phyloP scores from a whole-genome alignment of 2,888 invertebrate species.

The Lissocephala sabroskyi region DNA sequence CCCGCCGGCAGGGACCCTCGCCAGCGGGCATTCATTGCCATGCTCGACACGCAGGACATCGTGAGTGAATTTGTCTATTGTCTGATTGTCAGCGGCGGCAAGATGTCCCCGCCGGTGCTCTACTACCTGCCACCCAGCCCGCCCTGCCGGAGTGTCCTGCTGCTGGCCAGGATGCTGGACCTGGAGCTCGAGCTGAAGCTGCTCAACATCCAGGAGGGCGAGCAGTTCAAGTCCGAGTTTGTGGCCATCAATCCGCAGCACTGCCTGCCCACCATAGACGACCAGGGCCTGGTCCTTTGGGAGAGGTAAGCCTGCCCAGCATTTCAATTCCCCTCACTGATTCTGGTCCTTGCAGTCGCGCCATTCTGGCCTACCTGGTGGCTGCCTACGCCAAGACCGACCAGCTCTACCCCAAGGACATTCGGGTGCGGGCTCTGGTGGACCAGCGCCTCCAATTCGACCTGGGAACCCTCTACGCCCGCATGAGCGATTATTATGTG shows the following conservation, averaged over 20 bases:
- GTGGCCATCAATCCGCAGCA: constrained; percentile 75
- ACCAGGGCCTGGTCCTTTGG: constrained; percentile 75
- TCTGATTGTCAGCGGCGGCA: constrained; percentile 70
- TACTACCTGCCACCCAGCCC: constrained; percentile 77
- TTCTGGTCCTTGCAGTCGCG: constrained; percentile 42
- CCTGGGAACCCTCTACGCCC: constrained; percentile 74
- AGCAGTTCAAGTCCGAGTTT: constrained; percentile 77
- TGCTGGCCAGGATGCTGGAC: constrained; percentile 76
- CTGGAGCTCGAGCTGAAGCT: constrained; percentile 76
- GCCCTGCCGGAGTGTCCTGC: constrained; percentile 76
- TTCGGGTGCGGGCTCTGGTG: constrained; percentile 75
- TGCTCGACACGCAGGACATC: constrained; percentile 65
- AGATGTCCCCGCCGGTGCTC: constrained; percentile 71
- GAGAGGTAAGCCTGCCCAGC: too few species aligned
- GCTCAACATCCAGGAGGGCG: constrained; percentile 75
- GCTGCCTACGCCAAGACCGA: constrained; percentile 77
- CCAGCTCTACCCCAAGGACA: constrained; percentile 76
- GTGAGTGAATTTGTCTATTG: constrained; percentile 73
- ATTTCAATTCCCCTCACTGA: too few species aligned
- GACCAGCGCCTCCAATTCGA: constrained; percentile 77
- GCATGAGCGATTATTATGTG: constrained; percentile 75
- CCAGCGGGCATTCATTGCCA: too few species aligned
- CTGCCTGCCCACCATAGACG: constrained; percentile 75
- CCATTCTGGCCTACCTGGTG: constrained; percentile 77
- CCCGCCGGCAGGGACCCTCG: too few species aligned